Evolutionary conservation across 2,888 invertebrate species (phyloP), one percentile per base, ranked within the genome.

Genomic region (Xestia ashworthii): DNA sequence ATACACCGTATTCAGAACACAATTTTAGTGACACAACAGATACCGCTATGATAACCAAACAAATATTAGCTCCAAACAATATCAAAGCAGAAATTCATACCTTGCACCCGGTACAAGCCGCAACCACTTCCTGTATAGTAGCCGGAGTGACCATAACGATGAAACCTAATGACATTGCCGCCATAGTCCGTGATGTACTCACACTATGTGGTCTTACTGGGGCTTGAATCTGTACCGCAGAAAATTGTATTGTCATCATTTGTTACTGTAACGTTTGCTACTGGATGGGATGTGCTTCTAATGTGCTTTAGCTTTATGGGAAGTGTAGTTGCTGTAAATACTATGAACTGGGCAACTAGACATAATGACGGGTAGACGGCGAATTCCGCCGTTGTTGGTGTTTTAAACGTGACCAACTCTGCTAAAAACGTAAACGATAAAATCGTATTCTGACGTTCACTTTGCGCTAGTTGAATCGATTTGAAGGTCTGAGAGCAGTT

Each of bases 61-160:
- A 0, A 44, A 70, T 38, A 38, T 58, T 60, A 38, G 16, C 3
- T 58, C 32, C 12, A 70, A 73, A 76, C 50, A 73, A 73, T 67
- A 76, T 58, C 70, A 81, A 84, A 76, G 41, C 58, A 83, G 44
- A 76, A 71, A 75, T 77, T 38, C 66, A 76, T 96, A 97, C 98
- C 97, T 98, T 98, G 89, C 98, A 98, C 79, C 98, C 98, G 44
- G 99, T 99, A 93, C 99, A 99, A 50, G 99, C 98, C 58, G 98
- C 98, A 62, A 99, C 98, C 82, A 99, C 98, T 97, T 99, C 99
- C 96, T 98, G 98, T 88, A 99, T 98, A 70, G 98, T 98, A 97
- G 98, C 99, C 65, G 99, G 99, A 80, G 99, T 99, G 86, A 99
- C 98, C 97, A 98, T 98, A 78, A 99, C 98, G 92, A 99, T 98